Evolutionary conservation across 1,140 invertebrate genomes (phyloP), one percentile per base, ranked within the genome.

Genomic region (Thalassaphorura encarpata): DNA sequence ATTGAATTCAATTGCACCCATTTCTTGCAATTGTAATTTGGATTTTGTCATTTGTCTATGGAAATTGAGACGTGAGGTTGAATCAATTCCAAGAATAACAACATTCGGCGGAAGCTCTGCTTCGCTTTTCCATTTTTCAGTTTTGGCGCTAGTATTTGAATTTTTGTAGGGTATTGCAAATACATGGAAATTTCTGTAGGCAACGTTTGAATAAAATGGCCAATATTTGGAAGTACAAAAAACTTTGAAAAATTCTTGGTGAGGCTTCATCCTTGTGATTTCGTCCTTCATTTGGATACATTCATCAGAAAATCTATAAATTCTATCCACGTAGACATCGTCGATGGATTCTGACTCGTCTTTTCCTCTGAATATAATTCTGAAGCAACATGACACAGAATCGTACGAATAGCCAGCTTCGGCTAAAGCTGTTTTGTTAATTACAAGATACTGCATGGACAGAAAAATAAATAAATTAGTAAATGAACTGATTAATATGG

Each of bases 61-160:
- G 49, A 77, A 75, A 66, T 80, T 80, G 16, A 77, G 66, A 21
- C 76, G 67, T 1, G 80, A 81, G 19, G 79, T 70, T 0, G 78
- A 74, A 66, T 81, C 79, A 1, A 80, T 62, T 3, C 76, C 78
- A 13, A 80, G 57, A 54, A 78, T 69, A 2, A 77, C 52, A 13
- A 79, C 27, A 21, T 8, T 18, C 6, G 19, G 41, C 18, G n/a
- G n/a, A n/a, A n/a, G n/a, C n/a, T n/a, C n/a, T n/a, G n/a, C n/a
- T n/a, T n/a, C n/a, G n/a, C n/a, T n/a, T n/a, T n/a, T n/a, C n/a
- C n/a, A n/a, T n/a, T n/a, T 49, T 49, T 23, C 19, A 11, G n/a
- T 52, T 40, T 6, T 47, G 11, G 19, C 16, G 40, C 15, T 43
- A 13, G 2, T 36, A 42, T 16, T 53, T n/a, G 19, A 24, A 16